Evolutionary conservation across 1,140 invertebrate genomes (phyloP).

Genomic region (Coenobita brevimanus): DNA sequence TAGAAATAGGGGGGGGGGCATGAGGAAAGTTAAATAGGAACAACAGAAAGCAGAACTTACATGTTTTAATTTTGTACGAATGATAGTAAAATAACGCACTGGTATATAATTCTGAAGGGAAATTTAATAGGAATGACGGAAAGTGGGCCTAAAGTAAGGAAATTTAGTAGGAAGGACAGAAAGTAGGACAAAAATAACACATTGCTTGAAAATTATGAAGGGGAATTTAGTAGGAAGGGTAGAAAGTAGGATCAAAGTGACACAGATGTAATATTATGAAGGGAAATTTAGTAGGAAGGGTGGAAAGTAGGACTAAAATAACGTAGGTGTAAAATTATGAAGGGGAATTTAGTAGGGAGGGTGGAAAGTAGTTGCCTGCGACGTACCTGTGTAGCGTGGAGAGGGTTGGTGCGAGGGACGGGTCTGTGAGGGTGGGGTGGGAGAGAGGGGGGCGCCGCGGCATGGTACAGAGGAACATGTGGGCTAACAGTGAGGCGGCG

Average conservation of each 20-base stretch:
- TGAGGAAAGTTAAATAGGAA: neutral
- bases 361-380: neutral
- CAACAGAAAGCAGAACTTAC: neutral
- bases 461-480: constrained; percentile 34
- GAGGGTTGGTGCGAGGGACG: constrained; percentile 22
- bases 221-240: neutral
- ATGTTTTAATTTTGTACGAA: neutral
- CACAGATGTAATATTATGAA: neutral
- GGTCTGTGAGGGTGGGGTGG: constrained; percentile 32
- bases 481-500: constrained; percentile 33
- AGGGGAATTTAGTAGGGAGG: neutral
- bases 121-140: no score
- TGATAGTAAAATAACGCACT: neutral
- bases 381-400: constrained; percentile 19
- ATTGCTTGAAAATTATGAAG: neutral
- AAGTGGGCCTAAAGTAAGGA: no score
- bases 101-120: neutral
- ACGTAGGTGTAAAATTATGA: neutral
- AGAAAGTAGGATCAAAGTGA: neutral
- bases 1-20: neutral
- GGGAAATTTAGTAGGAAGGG: neutral
- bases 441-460: constrained; percentile 18
- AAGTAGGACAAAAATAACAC: no score
- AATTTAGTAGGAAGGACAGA: no score
- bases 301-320: neutral